Base-by-base conservation (phyloP, 2,888 invertebrate species). In the Pterostichus madidus region DNA sequence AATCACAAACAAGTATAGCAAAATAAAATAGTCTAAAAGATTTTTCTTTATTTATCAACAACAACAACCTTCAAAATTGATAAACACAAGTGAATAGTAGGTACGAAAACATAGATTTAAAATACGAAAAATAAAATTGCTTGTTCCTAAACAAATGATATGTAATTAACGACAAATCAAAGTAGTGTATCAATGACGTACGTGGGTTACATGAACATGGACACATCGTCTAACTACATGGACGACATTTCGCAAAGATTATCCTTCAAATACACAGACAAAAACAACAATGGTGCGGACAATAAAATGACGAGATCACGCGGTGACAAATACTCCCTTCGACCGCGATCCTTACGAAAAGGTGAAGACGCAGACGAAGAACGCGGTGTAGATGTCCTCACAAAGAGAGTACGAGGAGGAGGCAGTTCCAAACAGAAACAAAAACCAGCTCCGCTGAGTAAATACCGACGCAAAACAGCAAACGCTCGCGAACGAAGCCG, bases 401-500 rank as follows among this genome's bases (percentile, higher is more conserved):
- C n/a, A 15, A 35, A 75, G 35, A 17, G 31, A 15, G 13, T 7
- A 13, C 53, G 11, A 35, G 39, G 31, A 39, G 53, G 11, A 73
- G 56, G 52, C 83, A 81, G 7, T 77, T 80, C 85, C n/a, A 87
- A 88, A 84, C 86, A 87, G 6, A 90, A 90, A 85, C 89, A 89
- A 73, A 89, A 90, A 86, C 87, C 90, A 24, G 89, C 91, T 6
- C 94, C 94, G 7, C 88, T 94, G 80, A 93, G 93, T 88, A 94
- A 94, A 88, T 94, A 94, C 89, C 89, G 94, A 31, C 90, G 94
- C 85, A 93, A 93, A 89, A 94, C 94, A 24, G 94, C 94, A 3
- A 94, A 94, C 88, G 93, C 93, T 0, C 87, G 94, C 5, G 94
- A 94, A 87, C 87, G 94, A 80, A 92, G 91, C 84, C 89, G 94